Base-by-base conservation (phyloP, 1,140 invertebrate genomes). In the Alviniconcha marisindica region DNA sequence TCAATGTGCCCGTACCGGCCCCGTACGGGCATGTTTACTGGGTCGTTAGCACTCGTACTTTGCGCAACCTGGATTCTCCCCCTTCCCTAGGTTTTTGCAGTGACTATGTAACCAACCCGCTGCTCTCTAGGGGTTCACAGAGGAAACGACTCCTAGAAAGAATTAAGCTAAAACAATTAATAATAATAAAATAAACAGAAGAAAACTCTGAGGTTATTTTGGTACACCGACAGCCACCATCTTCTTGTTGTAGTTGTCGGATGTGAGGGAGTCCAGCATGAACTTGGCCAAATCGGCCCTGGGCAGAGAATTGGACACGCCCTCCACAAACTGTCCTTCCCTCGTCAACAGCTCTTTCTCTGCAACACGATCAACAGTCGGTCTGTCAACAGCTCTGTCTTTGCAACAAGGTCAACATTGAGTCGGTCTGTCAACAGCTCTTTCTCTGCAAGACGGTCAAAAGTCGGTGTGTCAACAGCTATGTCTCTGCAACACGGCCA, bases 271-370 rank as follows among this genome's bases (percentile, higher is more conserved):
- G 38, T 83, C 51, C 18, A 89, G 66, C 86, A 89, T 89, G 80
- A 89, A 89, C 56, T 83, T 83, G 3, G 85, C 88, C 15, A 89
- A 66, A 77, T 89, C 86, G 18, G 82, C 82, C n/a, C 88, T 74
- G 44, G 82, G 56, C 24, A 89, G 80, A 10, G 28, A 44, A 42
- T 28, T 38, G 0, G 44, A 14, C n/a, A 31, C 63, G 21, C 80
- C 69, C 4, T 73, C 44, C 38, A 87, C 86, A 63, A 38, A 84
- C 78, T 81, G 83, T 3, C 86, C 86, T 38, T 83, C 73, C 44
- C 51, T 42, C 18, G 82, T 77, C 36, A 77, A 33, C 15, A 84
- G 63, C 21, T 81, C 69, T 56, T 81, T 79, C n/a, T 84, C 86
- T 87, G 73, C 24, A 0, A 5, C 4, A 5, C 54, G 21, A 18